phyloP scores from a whole-genome alignment of 2,888 invertebrate species.

The Volucella inflata region DNA sequence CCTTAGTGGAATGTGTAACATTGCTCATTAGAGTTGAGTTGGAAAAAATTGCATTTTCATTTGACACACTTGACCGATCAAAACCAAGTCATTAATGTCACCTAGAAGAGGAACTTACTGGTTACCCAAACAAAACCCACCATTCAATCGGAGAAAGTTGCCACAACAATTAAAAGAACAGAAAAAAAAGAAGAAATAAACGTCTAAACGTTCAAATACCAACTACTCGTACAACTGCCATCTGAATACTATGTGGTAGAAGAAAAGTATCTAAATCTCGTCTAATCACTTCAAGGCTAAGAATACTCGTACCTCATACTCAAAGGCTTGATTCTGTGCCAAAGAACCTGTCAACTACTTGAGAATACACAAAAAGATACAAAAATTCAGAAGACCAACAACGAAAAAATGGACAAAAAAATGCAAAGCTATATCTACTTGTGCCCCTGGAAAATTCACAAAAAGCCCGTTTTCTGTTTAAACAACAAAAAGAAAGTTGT shows the following conservation, averaged over 20 bases:
- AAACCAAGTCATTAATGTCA: conserved; percentile 63
- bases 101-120: conserved; percentile 17
- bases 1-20: no score
- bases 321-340: conserved; percentile 54
- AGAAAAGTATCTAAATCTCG: conserved; percentile 56
- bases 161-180: conserved; percentile 61
- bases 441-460: conserved; percentile 24
- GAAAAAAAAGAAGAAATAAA: conserved; percentile 15
- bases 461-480: conserved; percentile 42
- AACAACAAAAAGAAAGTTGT: conserved; percentile 71
- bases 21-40: not conserved
- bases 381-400: conserved; percentile 19
- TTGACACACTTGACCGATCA: conserved; percentile 62
- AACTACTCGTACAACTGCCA: no score
- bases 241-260: conserved; percentile 1
- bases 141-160: conserved; percentile 72
- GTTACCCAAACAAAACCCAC: not conserved
- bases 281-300: conserved; percentile 67
- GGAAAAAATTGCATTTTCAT: conserved; percentile 61
- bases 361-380: conserved; percentile 12
- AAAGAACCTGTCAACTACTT: conserved; percentile 58
- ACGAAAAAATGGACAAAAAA: not conserved
- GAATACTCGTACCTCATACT: conserved; percentile 25
- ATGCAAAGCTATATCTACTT: no score
- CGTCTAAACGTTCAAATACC: conserved; percentile 14